phyloP scores from a whole-genome alignment of 1,140 invertebrate species.

The Sesamia nonagrioides region DNA sequence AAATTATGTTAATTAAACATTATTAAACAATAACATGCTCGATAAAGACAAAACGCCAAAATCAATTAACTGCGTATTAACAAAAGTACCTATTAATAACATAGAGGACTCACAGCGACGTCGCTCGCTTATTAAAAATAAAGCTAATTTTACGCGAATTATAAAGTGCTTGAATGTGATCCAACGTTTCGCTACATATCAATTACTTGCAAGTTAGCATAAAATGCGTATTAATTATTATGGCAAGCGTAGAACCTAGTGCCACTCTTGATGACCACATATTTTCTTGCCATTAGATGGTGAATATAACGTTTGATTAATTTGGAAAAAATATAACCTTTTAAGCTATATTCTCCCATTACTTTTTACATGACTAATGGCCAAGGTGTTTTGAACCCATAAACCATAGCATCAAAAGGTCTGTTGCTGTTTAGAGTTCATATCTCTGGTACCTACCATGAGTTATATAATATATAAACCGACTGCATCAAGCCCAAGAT shows the following conservation, averaged over 20 bases:
- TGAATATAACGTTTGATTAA: conserved; percentile 4
- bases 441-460: not conserved
- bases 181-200: conserved; percentile 33
- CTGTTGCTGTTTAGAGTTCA: not conserved
- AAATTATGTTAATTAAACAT: conserved; percentile 16
- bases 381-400: not conserved
- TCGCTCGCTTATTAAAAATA: conserved; percentile 31
- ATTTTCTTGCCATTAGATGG: not conserved
- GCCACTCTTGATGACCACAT: not conserved
- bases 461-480: conserved; percentile 1
- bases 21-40: conserved; percentile 19
- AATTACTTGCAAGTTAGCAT: conserved; percentile 38
- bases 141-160: conserved; percentile 49
- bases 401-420: no score
- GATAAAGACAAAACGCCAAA: conserved; percentile 27
- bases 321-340: not conserved
- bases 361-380: not conserved
- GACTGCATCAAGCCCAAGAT: conserved; percentile 19
- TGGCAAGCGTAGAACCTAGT: conserved; percentile 10
- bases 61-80: conserved; percentile 26
- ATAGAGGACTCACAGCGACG: conserved; percentile 5
- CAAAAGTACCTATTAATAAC: conserved; percentile 16
- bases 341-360: not conserved
- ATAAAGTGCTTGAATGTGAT: conserved; percentile 27
- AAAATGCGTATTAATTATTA: conserved; percentile 41